Conservation (phyloP, 2,888 invertebrate species). For the Lamproptera curius region DNA sequence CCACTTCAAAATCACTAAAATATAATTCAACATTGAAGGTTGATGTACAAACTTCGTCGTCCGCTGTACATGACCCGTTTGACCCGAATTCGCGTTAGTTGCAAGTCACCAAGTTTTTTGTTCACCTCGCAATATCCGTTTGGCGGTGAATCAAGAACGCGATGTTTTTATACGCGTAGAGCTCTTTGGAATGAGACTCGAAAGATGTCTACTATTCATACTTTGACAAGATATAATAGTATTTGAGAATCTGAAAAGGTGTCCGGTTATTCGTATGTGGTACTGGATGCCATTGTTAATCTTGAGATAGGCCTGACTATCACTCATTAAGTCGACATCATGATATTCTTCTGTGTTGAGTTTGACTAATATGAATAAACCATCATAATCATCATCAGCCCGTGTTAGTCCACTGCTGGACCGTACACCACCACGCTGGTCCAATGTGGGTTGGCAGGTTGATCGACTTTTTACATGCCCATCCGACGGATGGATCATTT, state of each 20-base stretch:
- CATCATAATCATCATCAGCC: too few species aligned
- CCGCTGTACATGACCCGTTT: constrained; percentile 25
- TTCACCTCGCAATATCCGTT: constrained; percentile 30
- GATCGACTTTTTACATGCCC: too few species aligned
- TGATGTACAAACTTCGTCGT: constrained; percentile 17
- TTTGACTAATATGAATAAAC: too few species aligned
- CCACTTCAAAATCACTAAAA: background rate
- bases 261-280: background rate
- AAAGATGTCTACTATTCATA: constrained; percentile 9
- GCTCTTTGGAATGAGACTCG: constrained; percentile 8
- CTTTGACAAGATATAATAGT: constrained; percentile 2
- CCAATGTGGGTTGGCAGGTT: too few species aligned
- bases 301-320: background rate
- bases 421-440: too few species aligned
- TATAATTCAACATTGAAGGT: constrained; percentile 4
- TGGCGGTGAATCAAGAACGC: constrained; percentile 23
- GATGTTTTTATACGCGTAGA: constrained; percentile 18
- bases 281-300: background rate
- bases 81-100: constrained; percentile 25
- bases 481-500: too few species aligned
- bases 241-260: background rate
- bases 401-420: too few species aligned
- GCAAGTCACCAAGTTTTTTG: constrained; percentile 33
- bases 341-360: too few species aligned
- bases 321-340: background rate